These are phyloP conservation scores for Notothenia rossii DNA, from an alignment of 2,113 vertebrate genomes.

Conservation along the genomic window DNA sequence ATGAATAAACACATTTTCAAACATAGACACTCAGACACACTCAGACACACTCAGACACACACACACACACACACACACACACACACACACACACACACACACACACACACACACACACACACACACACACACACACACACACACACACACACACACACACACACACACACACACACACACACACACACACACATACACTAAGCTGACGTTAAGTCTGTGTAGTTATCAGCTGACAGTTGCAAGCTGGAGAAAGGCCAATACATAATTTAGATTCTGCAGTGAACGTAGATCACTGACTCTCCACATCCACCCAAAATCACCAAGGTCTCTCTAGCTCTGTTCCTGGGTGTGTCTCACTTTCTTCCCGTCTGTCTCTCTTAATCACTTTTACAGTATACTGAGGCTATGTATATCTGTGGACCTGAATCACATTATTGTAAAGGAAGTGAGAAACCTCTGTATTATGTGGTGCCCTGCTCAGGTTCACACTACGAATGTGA, in stretches of 20 bases:
- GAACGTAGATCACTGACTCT: slow-evolving; percentile 74
- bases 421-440: neutral
- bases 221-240: slow-evolving; percentile 70
- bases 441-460: neutral
- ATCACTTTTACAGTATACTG: neutral
- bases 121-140: neutral
- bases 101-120: slow-evolving; percentile 5
- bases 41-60: neutral
- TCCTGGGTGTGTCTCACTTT: slow-evolving; percentile 11
- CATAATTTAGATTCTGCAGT: slow-evolving; percentile 85
- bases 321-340: slow-evolving; percentile 26
- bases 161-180: slow-evolving; percentile 1
- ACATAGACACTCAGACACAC: neutral
- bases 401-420: neutral
- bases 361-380: slow-evolving; percentile 7
- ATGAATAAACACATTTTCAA: neutral
- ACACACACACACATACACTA: slow-evolving; percentile 17
- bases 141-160: neutral
- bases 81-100: slow-evolving; percentile 7
- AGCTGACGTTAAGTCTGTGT: slow-evolving; percentile 43
- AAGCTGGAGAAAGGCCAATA: slow-evolving; percentile 69
- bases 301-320: slow-evolving; percentile 59
- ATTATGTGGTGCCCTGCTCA: neutral
- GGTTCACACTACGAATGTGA: neutral
- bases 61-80: neutral